Evolutionary conservation across 2,888 invertebrate species (phyloP).

Genomic region (Luperina testacea): DNA sequence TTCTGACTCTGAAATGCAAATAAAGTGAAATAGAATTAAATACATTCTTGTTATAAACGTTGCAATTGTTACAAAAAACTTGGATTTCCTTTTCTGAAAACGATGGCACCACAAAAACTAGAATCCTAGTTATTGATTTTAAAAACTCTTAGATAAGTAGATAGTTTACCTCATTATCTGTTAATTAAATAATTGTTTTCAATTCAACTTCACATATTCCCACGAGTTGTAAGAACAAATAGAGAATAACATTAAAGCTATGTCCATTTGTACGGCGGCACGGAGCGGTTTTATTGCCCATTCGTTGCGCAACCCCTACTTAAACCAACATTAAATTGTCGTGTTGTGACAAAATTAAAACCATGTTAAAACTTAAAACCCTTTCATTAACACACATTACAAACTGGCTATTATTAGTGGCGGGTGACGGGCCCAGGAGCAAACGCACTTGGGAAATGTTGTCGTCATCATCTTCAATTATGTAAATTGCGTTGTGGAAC

Average conservation of each 20-base stretch:
- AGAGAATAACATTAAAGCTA: constrained; percentile 65
- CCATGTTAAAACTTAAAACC: constrained; percentile 61
- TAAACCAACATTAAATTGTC: constrained; percentile 62
- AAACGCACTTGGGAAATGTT: constrained; percentile 37
- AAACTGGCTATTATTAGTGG: constrained; percentile 53
- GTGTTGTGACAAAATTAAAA: constrained; percentile 64
- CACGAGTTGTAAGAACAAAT: constrained; percentile 62
- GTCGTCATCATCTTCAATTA: constrained; percentile 16
- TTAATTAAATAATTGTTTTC: constrained; percentile 42
- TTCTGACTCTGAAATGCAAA: neutral
- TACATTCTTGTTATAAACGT: neutral
- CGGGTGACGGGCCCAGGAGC: constrained; percentile 18
- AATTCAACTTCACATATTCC: constrained; percentile 57
- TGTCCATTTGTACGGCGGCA: constrained; percentile 59
- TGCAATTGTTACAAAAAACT: neutral
- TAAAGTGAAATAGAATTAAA: constrained; percentile 2
- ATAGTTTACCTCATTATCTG: constrained; percentile 11
- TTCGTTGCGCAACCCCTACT: constrained; percentile 65
- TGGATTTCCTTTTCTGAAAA: neutral
- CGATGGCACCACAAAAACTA: neutral
- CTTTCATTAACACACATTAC: constrained; percentile 58
- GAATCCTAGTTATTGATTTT: constrained; percentile 13
- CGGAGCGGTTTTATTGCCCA: constrained; percentile 63
- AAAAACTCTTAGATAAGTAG: neutral
- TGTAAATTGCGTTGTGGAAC: constrained; percentile 21